Evolutionary conservation across 2,888 invertebrate genomes (phyloP).

Genomic region (Zhengitettix transpicula): DNA sequence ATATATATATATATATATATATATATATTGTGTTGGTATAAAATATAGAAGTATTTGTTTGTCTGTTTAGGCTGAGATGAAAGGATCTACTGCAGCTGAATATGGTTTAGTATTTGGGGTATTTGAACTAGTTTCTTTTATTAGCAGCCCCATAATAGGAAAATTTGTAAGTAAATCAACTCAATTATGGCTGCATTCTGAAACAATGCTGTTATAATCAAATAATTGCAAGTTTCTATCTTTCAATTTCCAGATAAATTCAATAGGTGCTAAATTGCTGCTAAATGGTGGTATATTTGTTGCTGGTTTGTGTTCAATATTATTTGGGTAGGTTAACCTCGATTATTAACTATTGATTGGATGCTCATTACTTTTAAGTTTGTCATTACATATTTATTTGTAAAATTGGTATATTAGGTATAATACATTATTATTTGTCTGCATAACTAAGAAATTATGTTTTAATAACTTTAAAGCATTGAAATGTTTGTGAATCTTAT

Average conservation of each 20-base stretch:
- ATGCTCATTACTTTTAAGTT: no score
- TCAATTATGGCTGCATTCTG: not conserved
- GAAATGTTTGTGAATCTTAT: no score
- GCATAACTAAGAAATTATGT: no score
- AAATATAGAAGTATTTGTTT: not conserved
- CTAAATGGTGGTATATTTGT: constrained; percentile 28
- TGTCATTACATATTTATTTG: no score
- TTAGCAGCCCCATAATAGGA: constrained; percentile 27
- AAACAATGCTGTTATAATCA: no score
- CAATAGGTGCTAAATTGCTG: constrained; percentile 27
- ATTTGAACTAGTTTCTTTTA: constrained; percentile 26
- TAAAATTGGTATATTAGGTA: no score
- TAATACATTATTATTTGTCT: no score
- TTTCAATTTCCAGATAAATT: constrained; percentile 21
- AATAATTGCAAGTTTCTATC: not conserved
- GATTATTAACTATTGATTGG: not conserved
- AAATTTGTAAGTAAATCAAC: constrained; percentile 22
- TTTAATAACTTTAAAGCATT: no score
- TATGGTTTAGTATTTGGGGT: constrained; percentile 33
- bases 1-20: no score
- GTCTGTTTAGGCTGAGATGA: constrained; percentile 24
- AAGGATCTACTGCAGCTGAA: constrained; percentile 28
- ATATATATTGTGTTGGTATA: no score
- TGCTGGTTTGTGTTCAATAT: constrained; percentile 27
- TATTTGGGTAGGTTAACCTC: constrained; percentile 27